Evolutionary conservation across 2,888 invertebrate genomes (phyloP).

Genomic region (Noctua pronuba): DNA sequence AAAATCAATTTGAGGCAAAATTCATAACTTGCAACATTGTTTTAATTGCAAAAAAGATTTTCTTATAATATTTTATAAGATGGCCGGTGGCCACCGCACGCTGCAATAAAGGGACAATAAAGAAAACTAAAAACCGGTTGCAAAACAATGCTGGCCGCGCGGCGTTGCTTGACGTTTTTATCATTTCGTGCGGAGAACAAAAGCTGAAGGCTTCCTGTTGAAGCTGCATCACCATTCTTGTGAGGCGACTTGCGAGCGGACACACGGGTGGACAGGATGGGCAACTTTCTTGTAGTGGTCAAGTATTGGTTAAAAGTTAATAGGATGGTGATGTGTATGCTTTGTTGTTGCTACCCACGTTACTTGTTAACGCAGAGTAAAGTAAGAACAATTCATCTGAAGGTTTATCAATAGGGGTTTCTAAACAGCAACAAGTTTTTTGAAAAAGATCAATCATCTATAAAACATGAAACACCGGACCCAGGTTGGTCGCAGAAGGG

Average conservation of each 20-base stretch:
- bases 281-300: constrained; percentile 9
- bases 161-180: constrained; percentile 89
- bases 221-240: constrained; percentile 89
- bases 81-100: constrained; percentile 72
- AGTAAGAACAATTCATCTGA: background rate
- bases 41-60: constrained; percentile 70
- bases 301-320: background rate
- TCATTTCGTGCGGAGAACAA: constrained; percentile 88
- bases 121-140: constrained; percentile 82
- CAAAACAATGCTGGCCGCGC: constrained; percentile 86
- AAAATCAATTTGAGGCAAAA: constrained; percentile 69
- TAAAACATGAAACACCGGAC: background rate
- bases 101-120: constrained; percentile 82
- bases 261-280: constrained; percentile 63
- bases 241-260: constrained; percentile 76
- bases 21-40: constrained; percentile 74
- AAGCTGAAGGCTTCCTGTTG: constrained; percentile 89
- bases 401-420: background rate
- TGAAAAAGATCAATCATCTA: background rate
- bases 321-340: background rate
- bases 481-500: too few relatives aligned
- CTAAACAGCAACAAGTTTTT: background rate
- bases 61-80: constrained; percentile 66
- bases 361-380: background rate
- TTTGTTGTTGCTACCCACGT: background rate